Base-by-base conservation (phyloP, 1,140 invertebrate species). In the Asbolus verrucosus region DNA sequence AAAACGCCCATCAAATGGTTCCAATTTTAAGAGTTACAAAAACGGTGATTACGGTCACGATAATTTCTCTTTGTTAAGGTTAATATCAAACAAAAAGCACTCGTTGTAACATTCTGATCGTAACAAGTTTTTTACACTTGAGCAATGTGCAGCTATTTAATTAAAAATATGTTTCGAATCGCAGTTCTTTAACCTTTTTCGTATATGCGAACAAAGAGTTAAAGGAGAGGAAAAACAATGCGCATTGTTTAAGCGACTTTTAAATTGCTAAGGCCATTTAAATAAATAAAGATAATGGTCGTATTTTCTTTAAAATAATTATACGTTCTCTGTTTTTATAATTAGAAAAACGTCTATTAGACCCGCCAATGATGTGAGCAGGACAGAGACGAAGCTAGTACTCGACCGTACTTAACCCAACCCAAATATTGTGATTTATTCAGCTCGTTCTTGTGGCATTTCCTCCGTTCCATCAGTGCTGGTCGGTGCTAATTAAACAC, bases 391-490 rank as follows among this genome's bases (percentile, higher is more conserved):
- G 46, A 13, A 46, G 41, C 41, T 8, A 8, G 24, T 27, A 8
- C 3, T 27, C 21, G 46, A 54, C 46, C 46, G 19, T 27, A 24
- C 46, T 21, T 9, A 54, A 54, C 24, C 11, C 21, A n/a, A n/a
- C n/a, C n/a, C n/a, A n/a, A n/a, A n/a, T n/a, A n/a, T n/a, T 54
- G 46, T 54, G 46, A 54, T 54, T 54, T 54, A 54, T 54, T 27
- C 46, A 24, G 41, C 16, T 46, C 16, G 41, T 46, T 46, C 41
- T n/a, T n/a, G 46, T 3, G 9, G 46, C 46, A 54, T 54, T 54
- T 54, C 46, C 46, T 24, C 15, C 43, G 15, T 50, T 50, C 16
- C 43, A 6, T 13, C 39, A 41, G 3, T 27, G 14, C 39, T n/a
- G 16, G 11, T 50, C 43, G 43, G 43, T 50, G 18, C 19, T 21